phyloP scores from a whole-genome alignment of 35 echinoderm and acorn worm species.

The Apostichopus japonicus region DNA sequence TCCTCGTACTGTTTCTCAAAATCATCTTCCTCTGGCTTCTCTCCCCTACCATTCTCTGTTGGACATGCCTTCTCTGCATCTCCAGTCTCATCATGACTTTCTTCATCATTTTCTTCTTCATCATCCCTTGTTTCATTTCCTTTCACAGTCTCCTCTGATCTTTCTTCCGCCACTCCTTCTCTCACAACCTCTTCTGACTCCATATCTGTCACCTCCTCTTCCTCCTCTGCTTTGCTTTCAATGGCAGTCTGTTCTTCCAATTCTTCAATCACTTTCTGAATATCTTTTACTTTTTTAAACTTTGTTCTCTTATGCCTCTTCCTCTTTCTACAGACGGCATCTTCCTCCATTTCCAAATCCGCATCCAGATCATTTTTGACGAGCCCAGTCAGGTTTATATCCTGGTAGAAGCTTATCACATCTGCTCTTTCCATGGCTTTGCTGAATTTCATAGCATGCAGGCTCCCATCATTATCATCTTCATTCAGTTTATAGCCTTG shows the following conservation, averaged over 20 bases:
- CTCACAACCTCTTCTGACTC: background rate
- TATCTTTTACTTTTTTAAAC: background rate
- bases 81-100: background rate
- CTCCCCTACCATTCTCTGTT: background rate
- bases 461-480: background rate
- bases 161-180: too few relatives aligned
- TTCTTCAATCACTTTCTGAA: background rate
- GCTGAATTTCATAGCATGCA: background rate
- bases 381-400: background rate
- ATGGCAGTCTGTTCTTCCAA: background rate
- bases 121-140: background rate
- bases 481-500: constrained; percentile 36
- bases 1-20: too few relatives aligned
- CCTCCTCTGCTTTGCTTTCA: background rate
- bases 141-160: background rate
- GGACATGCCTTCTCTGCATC: background rate
- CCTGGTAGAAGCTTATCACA: background rate
- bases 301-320: background rate
- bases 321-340: background rate
- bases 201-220: background rate
- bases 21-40: background rate
- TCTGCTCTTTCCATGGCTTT: constrained; percentile 5
- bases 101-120: background rate
- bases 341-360: background rate
- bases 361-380: background rate